Base-by-base conservation (phyloP, 2,888 invertebrate genomes). In the Pterostichus niger region DNA sequence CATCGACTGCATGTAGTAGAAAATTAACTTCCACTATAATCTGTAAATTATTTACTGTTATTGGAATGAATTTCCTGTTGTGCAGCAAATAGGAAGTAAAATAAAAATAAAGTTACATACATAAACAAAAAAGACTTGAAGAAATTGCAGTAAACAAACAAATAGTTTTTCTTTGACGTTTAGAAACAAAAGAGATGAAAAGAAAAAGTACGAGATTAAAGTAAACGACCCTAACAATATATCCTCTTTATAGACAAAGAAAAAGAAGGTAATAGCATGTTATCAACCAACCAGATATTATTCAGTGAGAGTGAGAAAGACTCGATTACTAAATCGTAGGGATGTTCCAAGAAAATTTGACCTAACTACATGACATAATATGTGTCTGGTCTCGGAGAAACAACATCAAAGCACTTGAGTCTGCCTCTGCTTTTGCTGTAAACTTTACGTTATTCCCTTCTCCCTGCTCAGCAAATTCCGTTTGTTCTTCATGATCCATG, bases 301-400 rank as follows among this genome's bases (percentile, higher is more conserved):
- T 59, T 9, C 17, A 15, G 59, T 1, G 24, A 11, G 59, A 59
- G 24, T 56, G 24, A 56, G 24, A 17, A 6, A 24, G 11, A 9
- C 44, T 44, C 68, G 15, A 56, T 15, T 17, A 44, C 44, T 7
- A 17, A 17, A 13, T 71, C 15, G 15, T 17, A 17, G 17, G 68
- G 64, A 35, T 6, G 13, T 40, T 4, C 33, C 40, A 6, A 17
- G 15, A 13, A 44, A 71, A 40, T 44, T 71, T 71, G 68, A 71
- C 68, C 68, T 71, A 71, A 17, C 68, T 13, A 71, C 68, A 71
- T 71, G 68, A 71, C 68, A 71, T 71, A 71, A 71, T 71, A 44
- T 71, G 68, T 71, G 68, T 71, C 68, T 71, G 40, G 68, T 71
- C 68, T 71, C 68, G 44, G 68, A 44, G 68, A 40, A 44, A 71